These are phyloP conservation scores for Chaenodraco wilsoni DNA, from an alignment of 2,797 vertebrate genomes.

Conservation along the genomic window DNA sequence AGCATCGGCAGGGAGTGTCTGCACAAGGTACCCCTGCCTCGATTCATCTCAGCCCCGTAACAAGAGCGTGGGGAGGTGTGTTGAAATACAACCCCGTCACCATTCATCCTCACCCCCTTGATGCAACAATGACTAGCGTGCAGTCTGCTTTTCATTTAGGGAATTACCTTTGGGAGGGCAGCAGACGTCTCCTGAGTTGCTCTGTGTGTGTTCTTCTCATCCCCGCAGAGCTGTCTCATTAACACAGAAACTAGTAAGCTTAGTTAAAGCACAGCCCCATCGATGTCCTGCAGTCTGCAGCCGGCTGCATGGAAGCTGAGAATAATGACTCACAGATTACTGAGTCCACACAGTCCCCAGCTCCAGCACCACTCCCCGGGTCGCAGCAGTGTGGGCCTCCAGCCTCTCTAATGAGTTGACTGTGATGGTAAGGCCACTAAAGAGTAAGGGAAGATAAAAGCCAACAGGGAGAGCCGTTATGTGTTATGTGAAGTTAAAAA, in stretches of 20 bases:
- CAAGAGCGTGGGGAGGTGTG: constrained; percentile 67
- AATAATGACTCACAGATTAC: constrained; percentile 73
- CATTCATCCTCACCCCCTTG: constrained; percentile 73
- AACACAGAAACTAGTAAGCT: constrained; percentile 69
- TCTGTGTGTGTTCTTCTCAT: constrained; percentile 82
- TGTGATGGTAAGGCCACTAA: constrained; percentile 57
- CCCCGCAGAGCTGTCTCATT: constrained; percentile 84
- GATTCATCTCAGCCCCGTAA: constrained; percentile 57
- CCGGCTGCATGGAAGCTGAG: constrained; percentile 61
- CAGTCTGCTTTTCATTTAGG: constrained; percentile 85
- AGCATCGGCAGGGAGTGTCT: constrained; percentile 72
- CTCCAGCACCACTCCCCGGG: constrained; percentile 48
- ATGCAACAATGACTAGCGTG: constrained; percentile 75
- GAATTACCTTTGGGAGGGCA: constrained; percentile 80
- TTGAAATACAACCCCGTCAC: constrained; percentile 77
- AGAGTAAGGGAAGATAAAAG: constrained; percentile 25
- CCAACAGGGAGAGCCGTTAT: constrained; percentile 19
- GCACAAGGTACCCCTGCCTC: constrained; percentile 72
- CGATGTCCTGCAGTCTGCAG: constrained; percentile 62
- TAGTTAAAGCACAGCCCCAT: constrained; percentile 57
- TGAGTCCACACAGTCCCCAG: constrained; percentile 55
- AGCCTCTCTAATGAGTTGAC: constrained; percentile 63
- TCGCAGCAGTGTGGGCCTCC: constrained; percentile 37
- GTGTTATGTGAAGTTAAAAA: constrained; percentile 35
- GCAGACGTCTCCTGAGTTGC: constrained; percentile 76